A percentile compares a stretch with the other conserved stretches of the same genome.
These are phyloP conservation scores for Danio choprae DNA, from an alignment of 2,797 vertebrate genomes.

Conservation along the genomic window DNA sequence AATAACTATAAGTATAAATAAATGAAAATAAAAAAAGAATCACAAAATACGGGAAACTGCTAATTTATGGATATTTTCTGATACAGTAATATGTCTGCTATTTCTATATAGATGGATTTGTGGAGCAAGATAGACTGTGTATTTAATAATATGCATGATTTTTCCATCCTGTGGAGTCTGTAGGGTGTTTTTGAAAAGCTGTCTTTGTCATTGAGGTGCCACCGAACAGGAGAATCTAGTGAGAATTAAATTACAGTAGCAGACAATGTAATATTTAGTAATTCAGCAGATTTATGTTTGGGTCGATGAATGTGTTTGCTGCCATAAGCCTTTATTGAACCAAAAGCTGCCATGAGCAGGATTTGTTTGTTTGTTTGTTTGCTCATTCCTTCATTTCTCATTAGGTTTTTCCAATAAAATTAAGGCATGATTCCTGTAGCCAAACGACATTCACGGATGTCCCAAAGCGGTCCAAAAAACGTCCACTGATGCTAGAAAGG, in stretches of 20 bases:
- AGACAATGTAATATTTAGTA: conserved; percentile 79
- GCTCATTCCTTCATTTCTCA: no score
- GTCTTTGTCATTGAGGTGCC: conserved; percentile 79
- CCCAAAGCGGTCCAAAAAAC: no score
- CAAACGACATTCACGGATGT: no score
- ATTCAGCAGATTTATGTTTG: conserved; percentile 77
- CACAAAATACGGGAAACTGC: no score
- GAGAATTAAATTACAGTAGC: conserved; percentile 81
- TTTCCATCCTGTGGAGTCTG: conserved; percentile 56
- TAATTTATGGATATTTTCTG: no score
- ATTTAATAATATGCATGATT: conserved; percentile 38
- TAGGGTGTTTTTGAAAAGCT: conserved; percentile 85
- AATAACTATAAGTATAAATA: no score
- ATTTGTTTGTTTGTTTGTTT: no score
- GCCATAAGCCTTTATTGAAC: neutral
- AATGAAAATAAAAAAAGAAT: no score
- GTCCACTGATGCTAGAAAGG: no score
- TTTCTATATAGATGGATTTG: neutral
- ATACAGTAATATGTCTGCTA: neutral
- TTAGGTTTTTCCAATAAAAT: no score
- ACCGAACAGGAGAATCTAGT: conserved; percentile 57
- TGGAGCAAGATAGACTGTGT: neutral
- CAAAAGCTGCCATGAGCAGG: neutral
- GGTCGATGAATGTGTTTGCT: neutral
- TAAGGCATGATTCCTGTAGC: no score